Evolutionary conservation across 2,797 vertebrate genomes (phyloP).

Genomic region (Tokudaia muenninki): DNA sequence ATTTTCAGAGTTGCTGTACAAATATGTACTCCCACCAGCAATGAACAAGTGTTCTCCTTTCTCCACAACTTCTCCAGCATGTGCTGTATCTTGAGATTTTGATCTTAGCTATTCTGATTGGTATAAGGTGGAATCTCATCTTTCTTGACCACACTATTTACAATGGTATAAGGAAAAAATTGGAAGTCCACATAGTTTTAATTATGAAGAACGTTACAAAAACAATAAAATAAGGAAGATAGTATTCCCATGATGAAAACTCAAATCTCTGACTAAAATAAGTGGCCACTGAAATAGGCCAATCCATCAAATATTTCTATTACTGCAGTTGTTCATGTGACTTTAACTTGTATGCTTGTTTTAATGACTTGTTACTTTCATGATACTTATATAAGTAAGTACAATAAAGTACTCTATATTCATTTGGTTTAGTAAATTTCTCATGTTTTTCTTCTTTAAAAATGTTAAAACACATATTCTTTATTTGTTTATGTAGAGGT

Average conservation of each 20-base stretch:
- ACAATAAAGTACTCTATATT: neutral
- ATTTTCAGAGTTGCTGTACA: neutral
- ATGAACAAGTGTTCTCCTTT: neutral
- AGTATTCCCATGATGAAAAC: neutral
- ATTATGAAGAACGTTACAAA: neutral
- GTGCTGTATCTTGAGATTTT: neutral
- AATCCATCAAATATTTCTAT: neutral
- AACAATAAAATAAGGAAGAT: neutral
- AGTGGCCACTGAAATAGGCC: neutral
- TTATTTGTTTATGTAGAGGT: neutral
- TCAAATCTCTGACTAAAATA: neutral
- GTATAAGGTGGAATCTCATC: neutral
- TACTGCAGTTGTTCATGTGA: neutral
- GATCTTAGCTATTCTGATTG: neutral
- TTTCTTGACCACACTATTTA: neutral
- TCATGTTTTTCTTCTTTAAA: neutral
- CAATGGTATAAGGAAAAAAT: neutral
- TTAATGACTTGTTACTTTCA: neutral
- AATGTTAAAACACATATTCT: neutral
- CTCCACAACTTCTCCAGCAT: neutral
- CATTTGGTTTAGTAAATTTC: neutral
- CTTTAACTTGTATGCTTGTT: neutral
- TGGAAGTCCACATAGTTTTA: neutral
- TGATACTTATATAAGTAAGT: neutral
- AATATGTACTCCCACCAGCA: neutral